Evolutionary conservation across 2,113 vertebrate species (phyloP).

Genomic region (Capreolus pygargus): DNA sequence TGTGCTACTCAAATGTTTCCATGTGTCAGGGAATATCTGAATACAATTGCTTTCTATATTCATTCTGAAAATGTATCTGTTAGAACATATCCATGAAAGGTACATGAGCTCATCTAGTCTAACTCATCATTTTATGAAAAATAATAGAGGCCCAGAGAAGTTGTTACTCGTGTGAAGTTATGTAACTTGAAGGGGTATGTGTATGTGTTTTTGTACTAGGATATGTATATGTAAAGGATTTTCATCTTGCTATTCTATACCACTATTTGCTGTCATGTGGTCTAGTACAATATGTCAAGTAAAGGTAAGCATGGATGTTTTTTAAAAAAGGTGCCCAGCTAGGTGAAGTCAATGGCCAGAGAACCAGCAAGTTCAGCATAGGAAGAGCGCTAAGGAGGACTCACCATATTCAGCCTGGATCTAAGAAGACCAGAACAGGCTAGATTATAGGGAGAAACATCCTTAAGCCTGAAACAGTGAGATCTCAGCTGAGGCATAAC

Average conservation of each 20-base stretch:
- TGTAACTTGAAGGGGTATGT: neutral
- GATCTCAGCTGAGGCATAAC: neutral
- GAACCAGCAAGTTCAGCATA: neutral
- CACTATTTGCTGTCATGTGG: neutral
- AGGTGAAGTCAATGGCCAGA: neutral
- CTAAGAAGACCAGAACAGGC: neutral
- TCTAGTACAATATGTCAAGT: neutral
- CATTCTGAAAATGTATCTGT: neutral
- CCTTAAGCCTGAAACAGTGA: neutral
- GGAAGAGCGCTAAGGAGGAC: neutral
- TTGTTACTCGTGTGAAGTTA: neutral
- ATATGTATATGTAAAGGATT: neutral
- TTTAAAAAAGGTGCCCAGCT: neutral
- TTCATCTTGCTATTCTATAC: neutral
- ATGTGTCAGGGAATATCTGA: conserved; percentile 38
- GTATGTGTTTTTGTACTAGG: neutral
- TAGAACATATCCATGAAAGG: neutral
- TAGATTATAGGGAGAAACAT: neutral
- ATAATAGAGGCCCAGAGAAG: neutral
- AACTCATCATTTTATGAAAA: neutral
- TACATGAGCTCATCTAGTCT: neutral
- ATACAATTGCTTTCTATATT: neutral
- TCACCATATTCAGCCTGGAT: neutral
- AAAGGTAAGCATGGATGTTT: conserved; percentile 17
- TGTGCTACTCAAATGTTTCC: conserved; percentile 16